Base-by-base conservation (phyloP, 2,113 vertebrate species). In the Salvator merianae region DNA sequence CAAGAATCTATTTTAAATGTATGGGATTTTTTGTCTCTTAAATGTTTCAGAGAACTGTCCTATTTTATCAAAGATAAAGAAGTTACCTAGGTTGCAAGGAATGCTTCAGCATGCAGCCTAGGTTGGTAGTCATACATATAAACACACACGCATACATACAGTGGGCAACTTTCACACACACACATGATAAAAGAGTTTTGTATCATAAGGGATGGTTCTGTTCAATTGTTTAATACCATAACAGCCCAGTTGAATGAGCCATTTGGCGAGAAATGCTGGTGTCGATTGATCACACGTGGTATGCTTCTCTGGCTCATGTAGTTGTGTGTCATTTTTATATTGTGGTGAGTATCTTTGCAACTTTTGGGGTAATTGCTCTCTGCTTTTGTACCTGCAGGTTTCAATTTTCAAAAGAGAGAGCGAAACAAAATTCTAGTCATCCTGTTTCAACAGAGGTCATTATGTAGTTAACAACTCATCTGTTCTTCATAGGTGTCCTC, bases 391-490 rank as follows among this genome's bases (percentile, higher is more conserved):
- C 65, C 43, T 69, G 26, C 7, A 38, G 63, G 18, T 79, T 43
- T n/a, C 16, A 9, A 30, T 38, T 30, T 79, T 47, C 2, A 30
- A 55, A 28, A 79, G 32, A 36, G 26, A 22, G 5, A 32, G 4
- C 18, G 18, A 68, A 36, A 50, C 24, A 32, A 71, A 55, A 24
- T 36, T 70, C 47, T 80, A 50, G 69, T 72, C 40, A 55, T 9
- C 59, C 70, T 22, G 8, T 26, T 74, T 76, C 82, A 83, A 66
- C 14, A 86, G 81, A 68, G 84, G 36, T 78, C 88, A 87, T 91
- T 91, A 89, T 83, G 34, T 68, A 86, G 43, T 88, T 6, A 3
- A 85, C 73, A 87, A 86, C 87, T 82, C 55, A 81, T 36, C 13
- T 0, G 0, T 73, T 50, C 81, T 88, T 69, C 79, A 66, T 84